These are phyloP conservation scores for Caloenas nicobarica DNA, from an alignment of 2,113 vertebrate species.

Conservation along the genomic window DNA sequence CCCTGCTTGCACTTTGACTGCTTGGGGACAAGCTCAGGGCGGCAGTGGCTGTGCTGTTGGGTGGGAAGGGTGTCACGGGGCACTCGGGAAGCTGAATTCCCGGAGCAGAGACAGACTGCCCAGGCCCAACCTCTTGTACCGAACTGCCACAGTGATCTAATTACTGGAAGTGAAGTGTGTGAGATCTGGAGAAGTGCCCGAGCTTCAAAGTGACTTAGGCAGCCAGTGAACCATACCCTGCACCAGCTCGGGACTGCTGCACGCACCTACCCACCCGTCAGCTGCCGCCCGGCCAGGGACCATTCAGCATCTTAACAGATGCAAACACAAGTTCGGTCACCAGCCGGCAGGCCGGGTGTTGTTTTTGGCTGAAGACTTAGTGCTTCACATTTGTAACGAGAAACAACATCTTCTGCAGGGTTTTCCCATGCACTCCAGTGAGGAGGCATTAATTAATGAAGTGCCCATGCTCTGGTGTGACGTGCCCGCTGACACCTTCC, in stretches of 20 bases:
- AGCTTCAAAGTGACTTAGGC: conserved; percentile 34
- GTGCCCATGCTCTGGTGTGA: not conserved
- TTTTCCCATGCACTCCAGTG: not conserved
- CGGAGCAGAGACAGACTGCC: not conserved
- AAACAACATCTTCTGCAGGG: not conserved
- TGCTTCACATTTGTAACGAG: not conserved
- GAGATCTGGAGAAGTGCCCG: conserved; percentile 37
- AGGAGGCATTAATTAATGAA: not conserved
- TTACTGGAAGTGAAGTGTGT: conserved; percentile 55
- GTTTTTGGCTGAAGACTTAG: not conserved
- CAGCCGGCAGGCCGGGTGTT: not conserved
- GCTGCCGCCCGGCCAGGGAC: not conserved
- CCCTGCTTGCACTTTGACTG: not conserved
- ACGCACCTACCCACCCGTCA: not conserved
- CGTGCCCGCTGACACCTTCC: fast-evolving
- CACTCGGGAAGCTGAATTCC: not conserved
- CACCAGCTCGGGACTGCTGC: not conserved
- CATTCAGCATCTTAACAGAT: not conserved
- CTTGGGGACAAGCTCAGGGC: not conserved
- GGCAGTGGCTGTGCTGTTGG: not conserved
- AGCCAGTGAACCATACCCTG: not conserved
- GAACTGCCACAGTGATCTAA: conserved; percentile 51
- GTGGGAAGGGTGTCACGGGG: not conserved
- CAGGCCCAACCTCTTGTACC: not conserved
- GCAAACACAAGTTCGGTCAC: not conserved